Conservation (phyloP, 23 tunicate genomes). For the Styela plicata region DNA sequence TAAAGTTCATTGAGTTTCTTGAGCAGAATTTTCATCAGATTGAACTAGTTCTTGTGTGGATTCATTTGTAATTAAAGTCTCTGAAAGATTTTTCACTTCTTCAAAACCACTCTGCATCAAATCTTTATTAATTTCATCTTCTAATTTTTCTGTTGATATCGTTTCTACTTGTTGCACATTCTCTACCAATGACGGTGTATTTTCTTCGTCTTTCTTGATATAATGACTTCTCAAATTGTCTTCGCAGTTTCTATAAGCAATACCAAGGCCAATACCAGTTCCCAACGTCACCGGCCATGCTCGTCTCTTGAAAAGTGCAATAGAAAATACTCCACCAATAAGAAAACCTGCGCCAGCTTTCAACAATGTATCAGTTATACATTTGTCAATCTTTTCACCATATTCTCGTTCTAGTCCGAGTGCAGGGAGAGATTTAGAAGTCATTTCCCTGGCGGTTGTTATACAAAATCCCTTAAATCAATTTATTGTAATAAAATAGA, state of each 20-base stretch:
- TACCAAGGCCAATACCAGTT: slow-evolving; percentile 85
- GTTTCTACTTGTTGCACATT: not conserved
- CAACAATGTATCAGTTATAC: slow-evolving; percentile 46
- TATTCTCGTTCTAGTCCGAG: slow-evolving; percentile 49
- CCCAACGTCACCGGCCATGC: slow-evolving; percentile 84
- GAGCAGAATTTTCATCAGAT: not conserved
- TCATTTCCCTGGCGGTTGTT: not conserved
- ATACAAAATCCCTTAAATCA: too few species aligned
- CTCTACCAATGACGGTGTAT: not conserved
- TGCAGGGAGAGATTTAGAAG: slow-evolving; percentile 20
- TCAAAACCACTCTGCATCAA: not conserved
- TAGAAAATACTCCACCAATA: slow-evolving; percentile 52
- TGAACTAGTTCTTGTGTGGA: not conserved
- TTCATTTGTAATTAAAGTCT: not conserved
- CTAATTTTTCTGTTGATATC: not conserved
- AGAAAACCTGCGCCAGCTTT: slow-evolving; percentile 47
- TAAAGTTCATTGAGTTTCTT: not conserved
- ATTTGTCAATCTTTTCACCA: slow-evolving; percentile 71
- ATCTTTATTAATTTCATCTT: slow-evolving; percentile 10
- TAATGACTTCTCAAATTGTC: slow-evolving; percentile 44
- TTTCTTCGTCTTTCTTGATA: slow-evolving; percentile 16
- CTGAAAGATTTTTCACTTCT: slow-evolving; percentile 6
- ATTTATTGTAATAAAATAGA: too few species aligned
- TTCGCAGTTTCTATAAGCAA: slow-evolving; percentile 74
- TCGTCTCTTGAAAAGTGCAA: slow-evolving; percentile 38